Percentiles rank a stretch among this genome's conserved stretches.
phyloP scores from a whole-genome alignment of 2,113 vertebrate genomes.

The Mungos mungo region DNA sequence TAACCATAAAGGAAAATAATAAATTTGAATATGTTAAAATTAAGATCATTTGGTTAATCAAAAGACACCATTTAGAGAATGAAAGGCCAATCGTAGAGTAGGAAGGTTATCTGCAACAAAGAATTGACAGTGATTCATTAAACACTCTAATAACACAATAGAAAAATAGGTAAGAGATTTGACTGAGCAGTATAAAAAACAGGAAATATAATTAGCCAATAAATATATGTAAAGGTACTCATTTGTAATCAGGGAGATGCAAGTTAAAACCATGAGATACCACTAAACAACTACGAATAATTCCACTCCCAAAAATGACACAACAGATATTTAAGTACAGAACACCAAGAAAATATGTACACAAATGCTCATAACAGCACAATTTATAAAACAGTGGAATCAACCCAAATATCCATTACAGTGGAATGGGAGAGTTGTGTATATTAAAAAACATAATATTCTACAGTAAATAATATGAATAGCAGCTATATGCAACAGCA shows the following conservation, averaged over 20 bases:
- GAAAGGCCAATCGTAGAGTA: neutral
- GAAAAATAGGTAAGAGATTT: neutral
- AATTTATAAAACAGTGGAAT: neutral
- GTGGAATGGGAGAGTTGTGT: neutral
- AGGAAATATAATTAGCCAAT: neutral
- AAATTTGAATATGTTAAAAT: neutral
- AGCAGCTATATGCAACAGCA: neutral
- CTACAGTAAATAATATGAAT: neutral
- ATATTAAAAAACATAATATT: neutral
- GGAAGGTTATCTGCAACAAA: neutral
- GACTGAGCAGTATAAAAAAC: neutral
- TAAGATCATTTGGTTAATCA: neutral
- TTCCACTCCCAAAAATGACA: neutral
- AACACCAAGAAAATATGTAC: neutral
- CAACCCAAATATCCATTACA: neutral
- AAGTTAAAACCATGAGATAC: neutral
- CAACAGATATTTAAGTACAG: neutral
- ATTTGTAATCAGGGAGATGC: neutral
- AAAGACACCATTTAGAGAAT: neutral
- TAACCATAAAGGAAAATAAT: neutral
- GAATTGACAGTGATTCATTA: neutral
- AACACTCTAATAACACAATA: neutral
- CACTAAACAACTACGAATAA: neutral
- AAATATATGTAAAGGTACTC: neutral
- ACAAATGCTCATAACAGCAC: neutral